Evolutionary conservation across 2,113 vertebrate species (phyloP).

Genomic region (Otus sunia): DNA sequence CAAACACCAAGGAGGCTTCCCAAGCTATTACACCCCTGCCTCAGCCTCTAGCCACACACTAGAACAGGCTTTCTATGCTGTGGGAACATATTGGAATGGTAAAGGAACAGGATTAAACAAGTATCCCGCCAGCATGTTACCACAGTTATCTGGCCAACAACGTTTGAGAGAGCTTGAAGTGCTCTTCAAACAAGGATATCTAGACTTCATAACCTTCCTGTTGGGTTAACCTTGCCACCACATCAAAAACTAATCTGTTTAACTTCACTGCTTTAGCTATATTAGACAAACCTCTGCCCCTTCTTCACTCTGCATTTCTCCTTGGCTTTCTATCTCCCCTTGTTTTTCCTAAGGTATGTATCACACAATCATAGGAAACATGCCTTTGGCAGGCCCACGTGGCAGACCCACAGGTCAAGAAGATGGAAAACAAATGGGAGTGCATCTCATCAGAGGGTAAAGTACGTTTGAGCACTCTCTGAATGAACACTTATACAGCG

Average conservation of each 20-base stretch:
- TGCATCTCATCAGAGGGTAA: background rate
- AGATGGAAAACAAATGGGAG: background rate
- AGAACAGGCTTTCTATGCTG: background rate
- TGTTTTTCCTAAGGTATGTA: background rate
- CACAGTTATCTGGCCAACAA: background rate
- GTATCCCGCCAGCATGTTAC: too few species aligned
- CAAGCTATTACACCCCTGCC: background rate
- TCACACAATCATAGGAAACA: background rate
- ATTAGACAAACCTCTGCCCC: background rate
- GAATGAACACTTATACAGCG: background rate
- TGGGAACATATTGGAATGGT: accelerated
- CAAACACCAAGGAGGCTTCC: background rate
- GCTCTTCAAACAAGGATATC: background rate
- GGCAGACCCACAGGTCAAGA: background rate
- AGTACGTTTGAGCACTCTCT: background rate
- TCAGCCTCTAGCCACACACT: background rate
- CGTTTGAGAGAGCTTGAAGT: background rate
- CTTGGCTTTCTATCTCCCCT: background rate
- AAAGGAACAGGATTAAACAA: background rate
- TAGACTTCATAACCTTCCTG: background rate
- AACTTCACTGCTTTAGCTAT: background rate
- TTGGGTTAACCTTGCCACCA: background rate
- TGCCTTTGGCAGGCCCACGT: background rate
- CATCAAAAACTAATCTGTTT: background rate
- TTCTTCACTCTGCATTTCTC: background rate